A percentile compares a stretch with the other conserved stretches of the same genome.
Conservation (phyloP, 2,888 invertebrate species). For the Eumerus sabulonum region DNA sequence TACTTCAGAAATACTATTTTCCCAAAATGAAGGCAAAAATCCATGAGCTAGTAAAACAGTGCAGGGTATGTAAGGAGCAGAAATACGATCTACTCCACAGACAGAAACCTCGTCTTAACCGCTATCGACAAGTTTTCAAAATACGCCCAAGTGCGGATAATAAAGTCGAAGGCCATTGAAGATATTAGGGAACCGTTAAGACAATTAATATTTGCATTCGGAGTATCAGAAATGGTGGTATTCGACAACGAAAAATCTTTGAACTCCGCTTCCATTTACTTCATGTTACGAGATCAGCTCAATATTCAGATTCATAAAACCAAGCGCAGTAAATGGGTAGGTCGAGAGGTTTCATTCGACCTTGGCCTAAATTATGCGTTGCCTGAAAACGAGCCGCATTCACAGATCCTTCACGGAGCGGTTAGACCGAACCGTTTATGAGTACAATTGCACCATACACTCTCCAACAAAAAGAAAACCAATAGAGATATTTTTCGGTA, state of each 20-base stretch:
- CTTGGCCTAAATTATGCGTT: conserved; percentile 16
- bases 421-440: conserved; percentile 26
- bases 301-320: conserved; percentile 21
- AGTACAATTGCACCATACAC: conserved; percentile 33
- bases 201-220: conserved; percentile 26
- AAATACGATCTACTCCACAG: conserved; percentile 33
- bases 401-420: conserved; percentile 3
- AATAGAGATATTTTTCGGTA: no score
- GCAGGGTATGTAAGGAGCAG: conserved; percentile 25
- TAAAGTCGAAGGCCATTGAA: conserved; percentile 15
- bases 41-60: conserved; percentile 9
- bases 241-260: conserved; percentile 25
- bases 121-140: conserved; percentile 27
- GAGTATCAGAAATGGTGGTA: conserved; percentile 28
- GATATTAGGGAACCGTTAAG: conserved; percentile 11
- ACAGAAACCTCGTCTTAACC: conserved; percentile 6
- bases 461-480: no score
- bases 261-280: conserved; percentile 19
- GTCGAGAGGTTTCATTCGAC: conserved; percentile 39
- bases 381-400: no score
- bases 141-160: no score
- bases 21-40: no score
- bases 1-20: no score
- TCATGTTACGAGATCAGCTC: conserved; percentile 15
- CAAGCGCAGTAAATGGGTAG: conserved; percentile 16